These are phyloP conservation scores for Sarcophaga caerulescens DNA, from an alignment of 2,888 invertebrate genomes.

Conservation along the genomic window DNA sequence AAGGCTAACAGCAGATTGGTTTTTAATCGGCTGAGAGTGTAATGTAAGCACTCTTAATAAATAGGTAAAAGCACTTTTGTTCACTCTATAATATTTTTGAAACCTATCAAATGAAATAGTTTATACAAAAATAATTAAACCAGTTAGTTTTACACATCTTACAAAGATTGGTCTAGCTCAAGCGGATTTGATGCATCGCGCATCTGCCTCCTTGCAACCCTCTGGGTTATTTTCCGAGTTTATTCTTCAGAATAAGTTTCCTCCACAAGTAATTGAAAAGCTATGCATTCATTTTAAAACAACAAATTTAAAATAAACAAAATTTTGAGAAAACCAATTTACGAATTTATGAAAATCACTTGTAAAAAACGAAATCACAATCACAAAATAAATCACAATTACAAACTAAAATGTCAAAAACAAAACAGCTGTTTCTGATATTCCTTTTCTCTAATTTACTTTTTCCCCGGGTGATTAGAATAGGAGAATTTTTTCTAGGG, in stretches of 20 bases:
- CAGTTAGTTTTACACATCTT: constrained; percentile 1
- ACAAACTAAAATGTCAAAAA: too few relatives aligned
- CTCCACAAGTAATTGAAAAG: neutral
- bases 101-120: constrained; percentile 15
- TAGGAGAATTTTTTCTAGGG: too few relatives aligned
- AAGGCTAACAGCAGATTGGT: constrained; percentile 32
- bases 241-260: neutral
- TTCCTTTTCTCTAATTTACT: too few relatives aligned
- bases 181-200: constrained; percentile 28
- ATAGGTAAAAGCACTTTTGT: constrained; percentile 28
- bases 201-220: constrained; percentile 1
- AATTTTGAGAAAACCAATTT: neutral
- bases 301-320: neutral
- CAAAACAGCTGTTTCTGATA: too few relatives aligned
- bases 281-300: constrained; percentile 12
- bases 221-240: constrained; percentile 1
- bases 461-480: too few relatives aligned
- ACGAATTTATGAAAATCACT: too few relatives aligned
- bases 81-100: constrained; percentile 34
- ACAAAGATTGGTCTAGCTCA: constrained; percentile 28
- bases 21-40: constrained; percentile 21
- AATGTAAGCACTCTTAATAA: constrained; percentile 16
- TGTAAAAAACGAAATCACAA: too few relatives aligned
- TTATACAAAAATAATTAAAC: neutral
- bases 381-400: too few relatives aligned